Conservation (phyloP, 1,140 invertebrate genomes). For the Bilobella aurantiaca region DNA sequence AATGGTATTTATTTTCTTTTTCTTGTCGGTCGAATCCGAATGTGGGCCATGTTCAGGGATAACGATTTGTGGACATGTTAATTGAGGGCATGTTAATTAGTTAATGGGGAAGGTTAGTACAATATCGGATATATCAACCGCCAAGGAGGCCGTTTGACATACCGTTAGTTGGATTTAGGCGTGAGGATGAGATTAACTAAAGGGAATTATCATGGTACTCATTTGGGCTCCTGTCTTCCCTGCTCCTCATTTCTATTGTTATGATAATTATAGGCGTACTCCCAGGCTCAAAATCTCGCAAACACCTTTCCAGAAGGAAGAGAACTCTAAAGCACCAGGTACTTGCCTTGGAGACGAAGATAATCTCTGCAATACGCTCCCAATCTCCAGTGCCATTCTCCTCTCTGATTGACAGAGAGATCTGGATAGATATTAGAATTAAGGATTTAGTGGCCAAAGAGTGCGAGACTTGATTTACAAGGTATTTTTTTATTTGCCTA, state of each 20-base stretch:
- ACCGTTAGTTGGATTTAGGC: no score
- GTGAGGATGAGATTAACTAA: background rate
- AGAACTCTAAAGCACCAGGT: background rate
- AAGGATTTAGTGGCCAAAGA: background rate
- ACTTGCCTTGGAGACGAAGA: background rate
- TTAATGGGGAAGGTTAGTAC: no score
- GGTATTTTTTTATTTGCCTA: background rate
- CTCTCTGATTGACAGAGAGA: background rate
- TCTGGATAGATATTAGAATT: background rate
- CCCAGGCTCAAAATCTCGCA: background rate
- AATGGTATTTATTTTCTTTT: no score
- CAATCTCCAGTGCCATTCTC: background rate
- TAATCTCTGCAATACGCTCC: no score
- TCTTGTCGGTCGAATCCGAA: no score
- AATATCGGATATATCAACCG: no score
- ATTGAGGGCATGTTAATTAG: no score
- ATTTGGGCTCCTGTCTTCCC: background rate
- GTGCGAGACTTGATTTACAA: background rate
- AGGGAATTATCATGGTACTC: background rate
- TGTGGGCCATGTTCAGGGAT: no score
- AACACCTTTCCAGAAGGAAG: background rate
- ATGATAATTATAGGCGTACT: constrained; percentile 4
- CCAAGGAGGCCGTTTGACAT: no score
- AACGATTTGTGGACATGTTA: no score
- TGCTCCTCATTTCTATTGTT: background rate